Base-by-base conservation (phyloP, 2,797 vertebrate genomes). In the Gymnothorax javanicus region DNA sequence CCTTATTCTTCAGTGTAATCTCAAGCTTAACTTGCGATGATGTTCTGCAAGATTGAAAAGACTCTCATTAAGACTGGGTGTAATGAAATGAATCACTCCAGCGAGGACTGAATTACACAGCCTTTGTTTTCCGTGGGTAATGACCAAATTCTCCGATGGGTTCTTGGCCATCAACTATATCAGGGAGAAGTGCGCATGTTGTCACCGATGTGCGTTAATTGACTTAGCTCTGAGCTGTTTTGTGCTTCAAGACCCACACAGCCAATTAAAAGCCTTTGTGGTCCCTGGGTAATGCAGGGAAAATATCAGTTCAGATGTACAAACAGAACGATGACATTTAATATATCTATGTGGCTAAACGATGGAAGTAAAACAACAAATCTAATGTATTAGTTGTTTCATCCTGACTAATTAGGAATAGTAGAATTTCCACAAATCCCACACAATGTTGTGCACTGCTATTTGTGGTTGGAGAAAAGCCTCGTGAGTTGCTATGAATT, bases 191-290 rank as follows among this genome's bases (percentile, higher is more conserved):
- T 8, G 83, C 83, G 85, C 87, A 87, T 81, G 83, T 88, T 86
- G 83, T 84, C 90, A 90, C 67, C 54, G 83, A 56, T 86, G 88
- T 91, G 89, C 62, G 81, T 90, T 91, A 91, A 92, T 91, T 92
- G 91, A 91, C 91, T 93, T 90, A 85, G 52, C 86, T 89, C 86
- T 86, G 86, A 82, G 84, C 90, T 86, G 90, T 86, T 90, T 86
- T 86, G 84, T 86, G 90, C 84, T 86, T 89, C 86, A 54, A 87
- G 86, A 88, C 86, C 73, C 85, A 85, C 86, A 89, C 85, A 90
- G 88, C 89, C 87, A 89, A 84, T 43, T 85, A 89, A 88, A 89
- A 87, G 87, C 83, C 90, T 87, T 89, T 86, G 87, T 88, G 85
- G 89, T 89, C 87, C 88, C 85, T 73, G 87, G 90, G 89, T 91